phyloP scores from a whole-genome alignment of 37 sponge, comb jelly and placozoan genomes.

The Halichondria panicea region DNA sequence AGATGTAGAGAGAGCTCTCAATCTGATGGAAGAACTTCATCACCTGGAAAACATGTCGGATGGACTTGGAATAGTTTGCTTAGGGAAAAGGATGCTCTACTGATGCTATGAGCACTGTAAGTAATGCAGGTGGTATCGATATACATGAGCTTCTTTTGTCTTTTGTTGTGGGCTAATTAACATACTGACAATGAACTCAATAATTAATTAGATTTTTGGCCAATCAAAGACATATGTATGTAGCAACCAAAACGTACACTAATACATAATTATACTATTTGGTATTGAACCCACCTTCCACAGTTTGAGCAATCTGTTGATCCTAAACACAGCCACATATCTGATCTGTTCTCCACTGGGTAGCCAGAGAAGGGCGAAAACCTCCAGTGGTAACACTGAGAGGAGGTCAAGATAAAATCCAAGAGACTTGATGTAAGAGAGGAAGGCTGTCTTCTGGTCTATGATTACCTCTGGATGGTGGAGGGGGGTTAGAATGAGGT shows the following conservation, averaged over 20 bases:
- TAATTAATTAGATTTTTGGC: neutral
- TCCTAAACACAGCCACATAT: slow-evolving; percentile 43
- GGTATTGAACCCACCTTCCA: slow-evolving; percentile 45
- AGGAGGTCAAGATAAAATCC: slow-evolving; percentile 57
- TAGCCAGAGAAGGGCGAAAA: slow-evolving; percentile 29
- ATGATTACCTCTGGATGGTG: slow-evolving; percentile 16
- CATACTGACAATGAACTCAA: neutral
- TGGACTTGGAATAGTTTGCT: no score
- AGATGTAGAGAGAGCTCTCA: slow-evolving; percentile 63
- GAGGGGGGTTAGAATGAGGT: neutral
- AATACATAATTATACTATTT: neutral
- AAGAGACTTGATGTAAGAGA: slow-evolving; percentile 36
- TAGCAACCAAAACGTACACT: no score
- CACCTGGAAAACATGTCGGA: slow-evolving; percentile 35
- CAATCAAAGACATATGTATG: no score
- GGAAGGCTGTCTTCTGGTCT: neutral
- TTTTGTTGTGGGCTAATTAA: no score
- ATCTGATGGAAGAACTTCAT: slow-evolving; percentile 40
- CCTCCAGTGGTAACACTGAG: slow-evolving; percentile 67
- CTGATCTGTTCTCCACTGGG: slow-evolving; percentile 2
- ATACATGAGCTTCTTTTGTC: no score
- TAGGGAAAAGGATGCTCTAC: no score
- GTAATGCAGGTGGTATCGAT: no score
- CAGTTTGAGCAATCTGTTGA: slow-evolving; percentile 75
- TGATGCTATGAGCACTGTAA: no score